A percentile compares a stretch with the other conserved stretches of the same genome.
Conservation (phyloP, 2,797 vertebrate genomes). For the Falco novaeseelandiae region DNA sequence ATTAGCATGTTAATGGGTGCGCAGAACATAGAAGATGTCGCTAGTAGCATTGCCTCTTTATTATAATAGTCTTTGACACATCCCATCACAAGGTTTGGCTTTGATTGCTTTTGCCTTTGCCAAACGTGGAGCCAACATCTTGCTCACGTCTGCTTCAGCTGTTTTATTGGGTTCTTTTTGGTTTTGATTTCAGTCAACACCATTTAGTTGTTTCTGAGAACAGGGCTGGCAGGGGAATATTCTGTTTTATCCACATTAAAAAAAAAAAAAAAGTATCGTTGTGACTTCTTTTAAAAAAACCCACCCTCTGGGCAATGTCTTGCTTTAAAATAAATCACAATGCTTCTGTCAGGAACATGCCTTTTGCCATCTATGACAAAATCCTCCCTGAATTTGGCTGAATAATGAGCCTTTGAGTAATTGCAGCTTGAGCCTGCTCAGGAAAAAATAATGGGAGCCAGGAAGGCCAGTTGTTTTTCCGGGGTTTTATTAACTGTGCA, state of each 20-base stretch:
- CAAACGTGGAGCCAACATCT: background rate
- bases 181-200: conserved; percentile 29
- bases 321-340: background rate
- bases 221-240: background rate
- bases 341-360: background rate
- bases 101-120: background rate
- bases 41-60: background rate
- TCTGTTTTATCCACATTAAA: background rate
- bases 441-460: background rate
- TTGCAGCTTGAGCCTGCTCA: background rate
- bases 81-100: conserved; percentile 6
- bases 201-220: conserved; percentile 6
- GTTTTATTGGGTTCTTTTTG: background rate
- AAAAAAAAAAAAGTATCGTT: background rate
- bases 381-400: background rate
- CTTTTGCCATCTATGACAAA: background rate
- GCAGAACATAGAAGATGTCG: background rate
- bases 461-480: background rate
- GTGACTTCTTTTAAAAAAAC: background rate
- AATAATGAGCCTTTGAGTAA: conserved; percentile 12
- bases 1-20: background rate
- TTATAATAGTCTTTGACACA: background rate
- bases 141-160: background rate
- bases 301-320: background rate
- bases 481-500: background rate